phyloP scores from a whole-genome alignment of 2,888 invertebrate species.

The Xanthorhoe spadicearia region DNA sequence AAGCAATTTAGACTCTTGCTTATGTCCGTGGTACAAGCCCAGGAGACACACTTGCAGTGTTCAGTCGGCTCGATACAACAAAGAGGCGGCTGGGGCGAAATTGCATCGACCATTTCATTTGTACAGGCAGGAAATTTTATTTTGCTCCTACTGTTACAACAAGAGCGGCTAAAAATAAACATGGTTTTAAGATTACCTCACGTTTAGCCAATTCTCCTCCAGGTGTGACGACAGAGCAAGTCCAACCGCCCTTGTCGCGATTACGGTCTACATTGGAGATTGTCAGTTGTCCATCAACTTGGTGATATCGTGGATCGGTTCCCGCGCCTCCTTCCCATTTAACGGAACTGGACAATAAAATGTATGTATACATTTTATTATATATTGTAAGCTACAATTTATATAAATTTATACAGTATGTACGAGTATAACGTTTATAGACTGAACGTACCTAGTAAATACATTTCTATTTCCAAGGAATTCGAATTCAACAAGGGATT shows the following conservation, averaged over 20 bases:
- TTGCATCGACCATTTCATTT: constrained; percentile 31
- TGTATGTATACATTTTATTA: too few relatives aligned
- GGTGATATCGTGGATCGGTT: constrained; percentile 80
- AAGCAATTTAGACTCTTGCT: constrained; percentile 34
- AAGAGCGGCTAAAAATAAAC: constrained; percentile 15
- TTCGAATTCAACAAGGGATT: neutral
- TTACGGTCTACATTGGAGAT: constrained; percentile 86
- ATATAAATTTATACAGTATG: too few relatives aligned
- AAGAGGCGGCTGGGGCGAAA: constrained; percentile 27
- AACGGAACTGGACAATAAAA: constrained; percentile 70
- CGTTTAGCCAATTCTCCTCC: constrained; percentile 91
- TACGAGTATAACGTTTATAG: too few relatives aligned
- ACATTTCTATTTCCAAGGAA: neutral
- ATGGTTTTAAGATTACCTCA: constrained; percentile 78
- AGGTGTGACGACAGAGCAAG: constrained; percentile 90
- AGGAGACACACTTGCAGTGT: constrained; percentile 40
- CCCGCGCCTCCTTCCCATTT: constrained; percentile 87
- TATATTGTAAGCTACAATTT: too few relatives aligned
- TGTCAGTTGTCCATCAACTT: constrained; percentile 85
- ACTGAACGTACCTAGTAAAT: neutral
- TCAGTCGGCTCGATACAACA: constrained; percentile 35
- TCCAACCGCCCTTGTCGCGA: constrained; percentile 91
- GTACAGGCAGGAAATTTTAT: constrained; percentile 28
- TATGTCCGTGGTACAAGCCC: constrained; percentile 32
- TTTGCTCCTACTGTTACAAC: constrained; percentile 18